Evolutionary conservation across 2,797 vertebrate genomes (phyloP).

Genomic region (Notolabrus celidotus): DNA sequence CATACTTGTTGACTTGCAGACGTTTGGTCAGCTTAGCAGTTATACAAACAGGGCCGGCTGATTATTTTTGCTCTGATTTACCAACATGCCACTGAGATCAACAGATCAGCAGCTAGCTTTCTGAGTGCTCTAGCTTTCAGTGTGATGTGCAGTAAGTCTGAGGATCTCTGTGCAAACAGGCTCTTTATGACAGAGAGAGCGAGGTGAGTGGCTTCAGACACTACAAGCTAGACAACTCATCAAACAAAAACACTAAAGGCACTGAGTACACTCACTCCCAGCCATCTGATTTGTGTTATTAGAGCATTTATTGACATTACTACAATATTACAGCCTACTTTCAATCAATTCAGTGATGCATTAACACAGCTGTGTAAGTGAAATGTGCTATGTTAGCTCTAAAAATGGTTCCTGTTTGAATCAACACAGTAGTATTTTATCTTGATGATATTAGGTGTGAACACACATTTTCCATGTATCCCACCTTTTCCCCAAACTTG

Average conservation of each 20-base stretch:
- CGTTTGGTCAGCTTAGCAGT: conserved; percentile 64
- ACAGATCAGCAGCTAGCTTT: conserved; percentile 78
- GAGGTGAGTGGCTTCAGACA: conserved; percentile 82
- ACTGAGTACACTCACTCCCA: conserved; percentile 68
- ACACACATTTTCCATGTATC: conserved; percentile 51
- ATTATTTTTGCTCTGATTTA: conserved; percentile 78
- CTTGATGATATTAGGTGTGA: conserved; percentile 22
- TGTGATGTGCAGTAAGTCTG: conserved; percentile 77
- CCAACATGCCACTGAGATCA: conserved; percentile 77
- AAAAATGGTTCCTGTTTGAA: conserved; percentile 12
- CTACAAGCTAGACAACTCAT: conserved; percentile 81
- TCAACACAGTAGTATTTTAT: conserved; percentile 5
- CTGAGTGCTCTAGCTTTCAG: conserved; percentile 75
- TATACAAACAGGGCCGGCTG: conserved; percentile 70
- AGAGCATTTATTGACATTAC: conserved; percentile 72
- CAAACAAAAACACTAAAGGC: conserved; percentile 81
- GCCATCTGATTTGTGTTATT: conserved; percentile 74
- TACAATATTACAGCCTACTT: conserved; percentile 57
- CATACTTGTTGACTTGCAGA: conserved; percentile 58
- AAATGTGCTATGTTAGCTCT: neutral
- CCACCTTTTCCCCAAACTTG: conserved; percentile 44
- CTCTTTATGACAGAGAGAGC: conserved; percentile 84
- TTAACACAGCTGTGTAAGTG: conserved; percentile 8
- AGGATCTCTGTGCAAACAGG: conserved; percentile 87
- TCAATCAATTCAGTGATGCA: conserved; percentile 30